Evolutionary conservation across 2,113 vertebrate genomes (phyloP), one percentile per base, ranked within the genome.

Genomic region (Heterotilapia buettikoferi): DNA sequence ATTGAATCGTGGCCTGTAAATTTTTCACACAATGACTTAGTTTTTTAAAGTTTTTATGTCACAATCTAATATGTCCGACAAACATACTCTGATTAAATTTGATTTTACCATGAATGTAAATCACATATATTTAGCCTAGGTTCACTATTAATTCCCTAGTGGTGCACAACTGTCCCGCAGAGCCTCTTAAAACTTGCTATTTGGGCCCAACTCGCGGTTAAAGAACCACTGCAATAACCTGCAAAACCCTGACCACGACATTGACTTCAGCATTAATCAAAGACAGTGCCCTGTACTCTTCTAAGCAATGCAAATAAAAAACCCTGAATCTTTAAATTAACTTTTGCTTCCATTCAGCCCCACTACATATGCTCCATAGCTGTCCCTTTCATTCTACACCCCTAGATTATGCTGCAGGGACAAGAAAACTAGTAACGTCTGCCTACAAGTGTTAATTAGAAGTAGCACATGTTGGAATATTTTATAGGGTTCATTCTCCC

Each of bases 391-490:
- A 33, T 54, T n/a, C 40, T 40, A 8, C 14, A 31, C 6, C 18
- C 6, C 43, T 14, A 53, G 5, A 9, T 9, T 12, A 5, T 21
- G 26, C 47, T 81, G 7, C 31, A 83, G 59, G 57, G 31, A 24
- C 10, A 18, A 7, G 21, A 36, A 52, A 79, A 13, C 76, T 19
- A 9, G 61, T 56, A 57, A 56, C 2, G 5, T 83, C 66, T 80
- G 33, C 40, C 63, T 36, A 16, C 8, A 56, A 59, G 47, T 80
- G 52, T 45, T 88, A 87, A 91, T 71, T 81, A 43, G 68, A 59
- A 80, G 83, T 80, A 87, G 80, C 57, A 87, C 45, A 88, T 86
- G 84, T 80, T 90, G 83, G 83, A 76, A 40, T 84, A 13, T 71
- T 86, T 90, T 26, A 83, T 33, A 10, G 54, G 82, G 59, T 82